Evolutionary conservation across 2,113 vertebrate species (phyloP).

Genomic region (Scatophagus argus): DNA sequence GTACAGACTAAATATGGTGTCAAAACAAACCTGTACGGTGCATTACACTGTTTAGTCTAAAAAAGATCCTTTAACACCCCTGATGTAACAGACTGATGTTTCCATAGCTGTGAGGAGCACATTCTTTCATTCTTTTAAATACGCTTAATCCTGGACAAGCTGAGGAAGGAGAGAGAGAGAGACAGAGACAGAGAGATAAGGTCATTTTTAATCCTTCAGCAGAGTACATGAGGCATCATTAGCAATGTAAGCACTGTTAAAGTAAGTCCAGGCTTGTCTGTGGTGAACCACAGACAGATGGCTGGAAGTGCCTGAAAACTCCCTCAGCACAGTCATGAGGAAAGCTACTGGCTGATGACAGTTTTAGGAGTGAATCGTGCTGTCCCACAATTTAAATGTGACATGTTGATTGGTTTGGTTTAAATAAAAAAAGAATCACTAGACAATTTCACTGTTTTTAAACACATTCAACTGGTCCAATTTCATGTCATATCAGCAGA

Average conservation of each 20-base stretch:
- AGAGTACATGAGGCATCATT: constrained; percentile 22
- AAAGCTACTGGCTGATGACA: constrained; percentile 32
- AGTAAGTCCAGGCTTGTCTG: constrained; percentile 20
- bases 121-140: constrained; percentile 38
- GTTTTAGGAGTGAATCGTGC: constrained; percentile 18
- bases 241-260: constrained; percentile 24
- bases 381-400: neutral
- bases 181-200: neutral
- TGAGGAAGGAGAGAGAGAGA: neutral
- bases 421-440: constrained; percentile 27
- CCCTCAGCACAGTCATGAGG: neutral
- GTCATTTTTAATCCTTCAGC: constrained; percentile 12
- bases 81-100: constrained; percentile 7
- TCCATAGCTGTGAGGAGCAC: constrained; percentile 29
- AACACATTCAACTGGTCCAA: neutral
- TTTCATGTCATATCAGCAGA: neutral
- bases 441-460: neutral
- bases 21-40: constrained; percentile 11
- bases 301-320: constrained; percentile 22
- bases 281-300: constrained; percentile 38
- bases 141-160: constrained; percentile 51
- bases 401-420: constrained; percentile 30
- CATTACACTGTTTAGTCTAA: constrained; percentile 1
- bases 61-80: constrained; percentile 11
- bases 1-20: constrained; percentile 10